These are phyloP conservation scores for Macrophya alboannulata DNA, from an alignment of 2,888 invertebrate species.

Conservation along the genomic window DNA sequence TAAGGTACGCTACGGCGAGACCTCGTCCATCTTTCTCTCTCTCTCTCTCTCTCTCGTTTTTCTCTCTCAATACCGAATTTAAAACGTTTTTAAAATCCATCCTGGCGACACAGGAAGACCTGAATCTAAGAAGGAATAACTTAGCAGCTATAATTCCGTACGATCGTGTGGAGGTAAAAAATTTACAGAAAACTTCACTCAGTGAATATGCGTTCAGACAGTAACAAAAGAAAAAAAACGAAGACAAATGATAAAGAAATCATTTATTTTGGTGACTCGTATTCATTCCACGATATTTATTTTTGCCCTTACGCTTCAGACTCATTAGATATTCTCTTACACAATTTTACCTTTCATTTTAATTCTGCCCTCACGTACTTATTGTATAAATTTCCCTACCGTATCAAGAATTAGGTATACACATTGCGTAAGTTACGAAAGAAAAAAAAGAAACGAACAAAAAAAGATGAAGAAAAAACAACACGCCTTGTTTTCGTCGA, in stretches of 20 bases:
- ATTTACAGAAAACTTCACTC: neutral
- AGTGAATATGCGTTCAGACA: neutral
- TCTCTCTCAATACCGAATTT: neutral
- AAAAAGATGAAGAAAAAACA: neutral
- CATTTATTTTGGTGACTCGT: neutral
- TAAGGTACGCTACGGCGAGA: slow-evolving; percentile 11
- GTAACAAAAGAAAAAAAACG: no score
- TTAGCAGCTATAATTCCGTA: neutral
- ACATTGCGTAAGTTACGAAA: neutral
- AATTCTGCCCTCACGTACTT: slow-evolving; percentile 33
- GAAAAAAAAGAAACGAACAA: no score
- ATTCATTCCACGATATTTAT: neutral
- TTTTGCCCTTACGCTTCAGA: no score
- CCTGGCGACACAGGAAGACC: slow-evolving; percentile 27
- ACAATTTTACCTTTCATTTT: slow-evolving; percentile 18
- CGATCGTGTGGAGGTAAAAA: neutral
- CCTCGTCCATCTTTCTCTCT: neutral
- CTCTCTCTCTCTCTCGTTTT: neutral
- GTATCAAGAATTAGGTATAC: neutral
- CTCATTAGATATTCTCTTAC: neutral
- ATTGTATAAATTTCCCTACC: slow-evolving; percentile 33
- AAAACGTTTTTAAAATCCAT: slow-evolving; percentile 31
- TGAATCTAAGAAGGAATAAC: slow-evolving; percentile 28
- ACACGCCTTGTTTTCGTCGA: neutral
- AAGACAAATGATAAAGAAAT: neutral